Evolutionary conservation across 2,797 vertebrate species (phyloP).

Genomic region (Anguilla marmorata): DNA sequence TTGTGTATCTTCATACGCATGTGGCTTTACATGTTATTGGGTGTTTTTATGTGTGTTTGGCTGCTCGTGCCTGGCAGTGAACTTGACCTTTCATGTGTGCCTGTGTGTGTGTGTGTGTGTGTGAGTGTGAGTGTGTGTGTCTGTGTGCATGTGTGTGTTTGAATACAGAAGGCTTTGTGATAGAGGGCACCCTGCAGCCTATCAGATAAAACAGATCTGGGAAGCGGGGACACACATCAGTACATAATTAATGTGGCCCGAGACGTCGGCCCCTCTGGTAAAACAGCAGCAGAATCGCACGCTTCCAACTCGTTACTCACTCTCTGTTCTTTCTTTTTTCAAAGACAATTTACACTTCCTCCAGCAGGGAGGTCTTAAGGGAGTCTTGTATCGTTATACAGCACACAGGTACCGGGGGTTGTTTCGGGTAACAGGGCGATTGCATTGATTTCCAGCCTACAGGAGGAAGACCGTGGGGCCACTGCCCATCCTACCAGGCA

Average conservation of each 20-base stretch:
- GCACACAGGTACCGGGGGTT: not conserved
- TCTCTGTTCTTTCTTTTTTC: not conserved
- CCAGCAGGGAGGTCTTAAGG: not conserved
- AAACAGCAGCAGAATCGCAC: not conserved
- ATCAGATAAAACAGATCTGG: slow-evolving; percentile 10
- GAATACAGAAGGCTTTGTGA: not conserved
- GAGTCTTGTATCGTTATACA: not conserved
- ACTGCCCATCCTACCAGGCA: not conserved
- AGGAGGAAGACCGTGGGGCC: not conserved
- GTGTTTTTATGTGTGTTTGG: not conserved
- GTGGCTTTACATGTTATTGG: not conserved
- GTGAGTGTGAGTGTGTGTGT: not conserved
- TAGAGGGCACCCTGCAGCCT: slow-evolving; percentile 6
- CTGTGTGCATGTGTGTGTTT: not conserved
- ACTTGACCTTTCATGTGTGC: not conserved
- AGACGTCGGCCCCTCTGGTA: not conserved
- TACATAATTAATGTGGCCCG: slow-evolving; percentile 5
- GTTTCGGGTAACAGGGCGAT: not conserved
- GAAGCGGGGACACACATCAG: not conserved
- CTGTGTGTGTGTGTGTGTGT: not conserved
- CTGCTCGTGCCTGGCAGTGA: not conserved
- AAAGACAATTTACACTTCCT: slow-evolving; percentile 5
- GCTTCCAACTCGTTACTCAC: slow-evolving; percentile 3
- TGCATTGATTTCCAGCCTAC: not conserved
- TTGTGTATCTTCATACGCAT: not conserved